Percentiles rank a stretch among this genome's conserved stretches.
These are phyloP conservation scores for Miltochrista miniata DNA, from an alignment of 2,888 invertebrate genomes.

Conservation along the genomic window DNA sequence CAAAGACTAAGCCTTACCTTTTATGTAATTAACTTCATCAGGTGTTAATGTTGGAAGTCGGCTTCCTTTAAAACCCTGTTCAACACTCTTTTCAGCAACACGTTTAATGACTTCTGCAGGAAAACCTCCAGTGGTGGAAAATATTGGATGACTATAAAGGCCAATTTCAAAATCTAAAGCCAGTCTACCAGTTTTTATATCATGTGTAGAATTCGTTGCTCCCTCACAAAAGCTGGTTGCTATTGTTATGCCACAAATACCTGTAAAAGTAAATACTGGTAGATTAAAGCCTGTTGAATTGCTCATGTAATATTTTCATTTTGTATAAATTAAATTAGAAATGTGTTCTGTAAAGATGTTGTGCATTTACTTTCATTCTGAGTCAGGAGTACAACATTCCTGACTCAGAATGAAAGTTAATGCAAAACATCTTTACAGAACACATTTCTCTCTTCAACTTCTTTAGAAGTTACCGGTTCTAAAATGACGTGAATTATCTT, in stretches of 20 bases:
- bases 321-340: too few relatives aligned
- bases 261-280: slow-evolving; percentile 33
- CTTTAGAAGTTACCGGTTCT: too few relatives aligned
- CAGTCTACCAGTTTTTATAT: slow-evolving; percentile 53
- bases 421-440: too few relatives aligned
- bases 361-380: too few relatives aligned
- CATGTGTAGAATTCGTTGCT: slow-evolving; percentile 47
- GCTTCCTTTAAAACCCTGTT: slow-evolving; percentile 71
- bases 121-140: slow-evolving; percentile 71
- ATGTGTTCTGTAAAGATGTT: too few relatives aligned
- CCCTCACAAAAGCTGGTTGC: slow-evolving; percentile 62
- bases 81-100: slow-evolving; percentile 67
- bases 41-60: slow-evolving; percentile 73
- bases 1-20: too few relatives aligned
- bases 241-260: slow-evolving; percentile 61
- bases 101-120: slow-evolving; percentile 67
- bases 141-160: slow-evolving; percentile 75
- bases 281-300: background rate
- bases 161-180: slow-evolving; percentile 64
- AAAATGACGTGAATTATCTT: too few relatives aligned
- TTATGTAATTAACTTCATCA: slow-evolving; percentile 62
- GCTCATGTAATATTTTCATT: too few relatives aligned
- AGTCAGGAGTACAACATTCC: too few relatives aligned
- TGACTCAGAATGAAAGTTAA: too few relatives aligned
- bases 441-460: too few relatives aligned